Base-by-base conservation (phyloP, 2,797 vertebrate species). In the Microtus obscurus region DNA sequence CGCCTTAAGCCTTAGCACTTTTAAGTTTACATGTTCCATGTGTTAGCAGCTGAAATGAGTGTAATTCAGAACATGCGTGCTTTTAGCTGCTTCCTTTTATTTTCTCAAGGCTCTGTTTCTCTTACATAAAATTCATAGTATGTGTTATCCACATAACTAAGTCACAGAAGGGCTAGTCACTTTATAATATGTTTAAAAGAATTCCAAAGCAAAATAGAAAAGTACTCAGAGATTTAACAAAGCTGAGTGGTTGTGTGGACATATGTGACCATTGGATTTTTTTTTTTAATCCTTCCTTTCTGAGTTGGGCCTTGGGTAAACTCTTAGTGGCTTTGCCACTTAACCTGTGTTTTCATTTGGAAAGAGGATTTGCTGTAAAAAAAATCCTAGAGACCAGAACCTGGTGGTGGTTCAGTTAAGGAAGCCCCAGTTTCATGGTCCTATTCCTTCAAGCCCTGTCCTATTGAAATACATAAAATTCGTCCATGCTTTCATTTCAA, bases 1-100 rank as follows among this genome's bases (percentile, higher is more conserved):
- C 1, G 5, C 56, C 87, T 9, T 89, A 40, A 96, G 90, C 92
- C 93, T 78, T 73, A 0, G 0, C 7, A 69, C 96, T 95, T 94
- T 40, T 95, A 85, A 97, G 92, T 94, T 87, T 95, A 89, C 51
- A 0, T 76, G 97, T 87, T 92, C 93, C 96, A 91, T 97, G 97
- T 89, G 97, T 90, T 63, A 53, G 61, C 74, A 65, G 86, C 71
- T 88, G 86, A 94, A 96, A 92, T 59, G 71, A 89, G 82, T 80
- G 37, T 83, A 90, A 96, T 92, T 93, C 91, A 61, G n/a, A 95
- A 79, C 95, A 90, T 61, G 45, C 56, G 56, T 1, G 90, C 63
- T 97, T 92, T 90, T 48, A 73, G 76, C 87, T 87, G 80, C 76
- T 95, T 74, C 80, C 87, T 89, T 73, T 73, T 63, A 48, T 89